Percentiles rank a stretch among this genome's conserved stretches.
phyloP scores from a whole-genome alignment of 2,888 invertebrate genomes.

The Athalia cordata region DNA sequence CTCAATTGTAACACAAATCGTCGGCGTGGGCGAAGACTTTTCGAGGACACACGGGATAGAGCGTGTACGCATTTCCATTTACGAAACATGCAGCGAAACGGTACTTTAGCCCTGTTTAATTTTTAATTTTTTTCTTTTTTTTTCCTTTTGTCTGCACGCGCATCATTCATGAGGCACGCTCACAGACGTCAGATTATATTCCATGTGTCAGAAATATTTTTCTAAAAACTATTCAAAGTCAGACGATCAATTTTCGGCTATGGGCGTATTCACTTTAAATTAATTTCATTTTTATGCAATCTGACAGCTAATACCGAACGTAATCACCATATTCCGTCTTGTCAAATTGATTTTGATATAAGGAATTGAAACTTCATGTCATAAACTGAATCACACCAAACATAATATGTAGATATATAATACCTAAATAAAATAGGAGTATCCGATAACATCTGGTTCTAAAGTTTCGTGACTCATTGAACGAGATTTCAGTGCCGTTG shows the following conservation, averaged over 20 bases:
- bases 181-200: no score
- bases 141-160: neutral
- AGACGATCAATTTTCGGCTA: no score
- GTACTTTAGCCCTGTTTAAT: conserved; percentile 43
- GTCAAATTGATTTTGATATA: no score
- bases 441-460: neutral
- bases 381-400: neutral
- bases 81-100: conserved; percentile 31
- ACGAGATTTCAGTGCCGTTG: conserved; percentile 22
- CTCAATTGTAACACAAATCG: neutral
- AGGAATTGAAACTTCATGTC: neutral
- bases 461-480: conserved; percentile 29
- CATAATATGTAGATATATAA: neutral
- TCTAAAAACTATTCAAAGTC: no score
- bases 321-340: no score
- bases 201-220: no score
- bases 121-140: conserved; percentile 2
- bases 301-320: no score
- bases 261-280: no score
- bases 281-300: no score
- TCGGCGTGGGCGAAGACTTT: conserved; percentile 38
- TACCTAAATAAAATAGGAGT: neutral
- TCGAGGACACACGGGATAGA: conserved; percentile 16
- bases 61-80: conserved; percentile 27
- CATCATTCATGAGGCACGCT: no score